A percentile compares a stretch with the other conserved stretches of the same genome.
Conservation (phyloP, 2,888 invertebrate species). For the Zhuqinia jingwanae region DNA sequence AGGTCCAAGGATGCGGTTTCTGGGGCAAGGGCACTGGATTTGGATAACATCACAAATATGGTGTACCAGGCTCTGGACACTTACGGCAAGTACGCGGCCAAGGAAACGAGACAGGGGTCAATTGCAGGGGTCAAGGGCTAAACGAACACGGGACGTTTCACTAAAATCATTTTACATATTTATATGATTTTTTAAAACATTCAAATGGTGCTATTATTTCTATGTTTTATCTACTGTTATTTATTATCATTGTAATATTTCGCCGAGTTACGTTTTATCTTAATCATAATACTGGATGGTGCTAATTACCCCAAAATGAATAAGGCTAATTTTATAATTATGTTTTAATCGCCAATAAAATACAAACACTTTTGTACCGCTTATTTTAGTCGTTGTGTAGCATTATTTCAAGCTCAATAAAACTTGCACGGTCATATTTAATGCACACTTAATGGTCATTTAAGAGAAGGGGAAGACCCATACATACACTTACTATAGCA, state of each 20-base stretch:
- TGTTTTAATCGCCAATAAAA: too few species aligned
- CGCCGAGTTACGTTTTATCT: neutral
- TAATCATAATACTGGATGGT: slow-evolving; percentile 52
- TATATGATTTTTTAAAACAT: too few species aligned
- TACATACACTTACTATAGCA: too few species aligned
- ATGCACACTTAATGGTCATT: too few species aligned
- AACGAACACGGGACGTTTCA: too few species aligned
- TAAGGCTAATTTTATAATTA: neutral
- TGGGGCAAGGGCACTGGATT: slow-evolving; percentile 73
- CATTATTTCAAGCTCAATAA: too few species aligned
- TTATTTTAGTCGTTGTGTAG: too few species aligned
- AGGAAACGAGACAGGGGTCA: slow-evolving; percentile 52
- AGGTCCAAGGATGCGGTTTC: slow-evolving; percentile 68
- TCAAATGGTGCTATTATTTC: slow-evolving; percentile 65
- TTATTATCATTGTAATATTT: too few species aligned
- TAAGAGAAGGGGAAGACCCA: too few species aligned
- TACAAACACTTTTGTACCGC: too few species aligned
- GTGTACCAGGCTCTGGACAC: slow-evolving; percentile 77
- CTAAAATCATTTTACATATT: too few species aligned
- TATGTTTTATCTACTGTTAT: neutral
- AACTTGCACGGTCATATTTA: too few species aligned
- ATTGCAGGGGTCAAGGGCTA: slow-evolving; percentile 36
- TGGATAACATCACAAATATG: slow-evolving; percentile 76
- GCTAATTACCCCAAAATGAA: slow-evolving; percentile 33
- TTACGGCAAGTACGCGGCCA: slow-evolving; percentile 71